Conservation (phyloP, 2,888 invertebrate species). For the Netelia inedita region DNA sequence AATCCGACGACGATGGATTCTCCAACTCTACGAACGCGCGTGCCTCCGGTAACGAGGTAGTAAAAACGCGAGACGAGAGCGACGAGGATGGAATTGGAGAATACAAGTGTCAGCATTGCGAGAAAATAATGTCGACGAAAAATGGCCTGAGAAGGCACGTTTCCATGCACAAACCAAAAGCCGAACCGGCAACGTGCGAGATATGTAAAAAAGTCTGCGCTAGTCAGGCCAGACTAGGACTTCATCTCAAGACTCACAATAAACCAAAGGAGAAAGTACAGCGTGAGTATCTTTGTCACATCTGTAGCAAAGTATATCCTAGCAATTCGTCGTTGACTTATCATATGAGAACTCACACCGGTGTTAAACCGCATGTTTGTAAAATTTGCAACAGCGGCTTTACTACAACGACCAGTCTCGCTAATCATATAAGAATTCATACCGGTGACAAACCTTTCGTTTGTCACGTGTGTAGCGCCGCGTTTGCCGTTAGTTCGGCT, state of each 20-base stretch:
- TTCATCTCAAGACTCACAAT: constrained; percentile 83
- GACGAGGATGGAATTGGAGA: constrained; percentile 76
- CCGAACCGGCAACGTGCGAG: constrained; percentile 83
- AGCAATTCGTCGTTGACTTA: constrained; percentile 84
- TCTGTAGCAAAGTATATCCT: constrained; percentile 84
- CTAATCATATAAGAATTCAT: constrained; percentile 84
- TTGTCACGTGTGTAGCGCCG: constrained; percentile 84
- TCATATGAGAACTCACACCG: constrained; percentile 84
- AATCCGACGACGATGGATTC: constrained; percentile 81
- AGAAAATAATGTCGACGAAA: constrained; percentile 83
- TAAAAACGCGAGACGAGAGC: constrained; percentile 63
- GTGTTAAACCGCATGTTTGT: constrained; percentile 83
- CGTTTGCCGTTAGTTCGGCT: constrained; percentile 84
- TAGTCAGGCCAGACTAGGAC: constrained; percentile 81
- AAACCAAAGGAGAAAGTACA: constrained; percentile 84
- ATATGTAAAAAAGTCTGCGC: constrained; percentile 84
- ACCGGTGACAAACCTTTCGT: constrained; percentile 84
- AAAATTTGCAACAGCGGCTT: constrained; percentile 84
- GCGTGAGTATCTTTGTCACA: constrained; percentile 83
- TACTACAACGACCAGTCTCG: constrained; percentile 83
- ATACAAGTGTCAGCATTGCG: constrained; percentile 84
- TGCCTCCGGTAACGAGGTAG: constrained; percentile 19
- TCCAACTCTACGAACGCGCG: constrained; percentile 62
- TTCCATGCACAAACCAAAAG: constrained; percentile 83
- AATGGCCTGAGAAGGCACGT: constrained; percentile 83